Conservation (phyloP, 2,888 invertebrate species). For the Oxycera nigricornis region DNA sequence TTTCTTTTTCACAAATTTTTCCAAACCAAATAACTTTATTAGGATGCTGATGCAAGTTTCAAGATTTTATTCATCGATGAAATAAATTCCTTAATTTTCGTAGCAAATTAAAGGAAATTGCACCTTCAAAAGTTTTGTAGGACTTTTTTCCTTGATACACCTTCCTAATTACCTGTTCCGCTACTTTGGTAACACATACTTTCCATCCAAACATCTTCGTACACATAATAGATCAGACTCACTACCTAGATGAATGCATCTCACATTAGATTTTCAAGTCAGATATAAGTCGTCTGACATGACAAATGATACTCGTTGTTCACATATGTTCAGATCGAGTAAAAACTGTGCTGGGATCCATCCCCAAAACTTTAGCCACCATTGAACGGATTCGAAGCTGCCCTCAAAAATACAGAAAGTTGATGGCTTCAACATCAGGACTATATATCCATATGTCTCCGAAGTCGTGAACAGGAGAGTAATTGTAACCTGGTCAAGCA, state of each 20-base stretch:
- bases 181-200: too few relatives aligned
- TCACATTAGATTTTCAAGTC: conserved; percentile 38
- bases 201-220: too few relatives aligned
- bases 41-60: too few relatives aligned
- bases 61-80: too few relatives aligned
- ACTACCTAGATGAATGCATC: conserved; percentile 23
- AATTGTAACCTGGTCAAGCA: conserved; percentile 1
- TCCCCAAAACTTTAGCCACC: conserved; percentile 37
- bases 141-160: too few relatives aligned
- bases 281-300: conserved; percentile 45
- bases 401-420: conserved; percentile 16
- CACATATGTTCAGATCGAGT: conserved; percentile 44
- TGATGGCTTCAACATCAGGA: not conserved
- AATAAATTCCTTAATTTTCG: too few relatives aligned
- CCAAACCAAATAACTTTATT: too few relatives aligned
- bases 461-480: conserved; percentile 13
- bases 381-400: conserved; percentile 42
- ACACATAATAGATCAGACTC: not conserved
- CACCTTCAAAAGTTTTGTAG: too few relatives aligned
- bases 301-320: conserved; percentile 47
- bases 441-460: conserved; percentile 24
- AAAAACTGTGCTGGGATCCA: conserved; percentile 39
- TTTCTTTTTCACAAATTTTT: too few relatives aligned
- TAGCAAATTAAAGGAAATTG: too few relatives aligned
- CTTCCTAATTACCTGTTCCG: too few relatives aligned